phyloP scores from a whole-genome alignment of 2,113 vertebrate species.

The Mola mola region DNA sequence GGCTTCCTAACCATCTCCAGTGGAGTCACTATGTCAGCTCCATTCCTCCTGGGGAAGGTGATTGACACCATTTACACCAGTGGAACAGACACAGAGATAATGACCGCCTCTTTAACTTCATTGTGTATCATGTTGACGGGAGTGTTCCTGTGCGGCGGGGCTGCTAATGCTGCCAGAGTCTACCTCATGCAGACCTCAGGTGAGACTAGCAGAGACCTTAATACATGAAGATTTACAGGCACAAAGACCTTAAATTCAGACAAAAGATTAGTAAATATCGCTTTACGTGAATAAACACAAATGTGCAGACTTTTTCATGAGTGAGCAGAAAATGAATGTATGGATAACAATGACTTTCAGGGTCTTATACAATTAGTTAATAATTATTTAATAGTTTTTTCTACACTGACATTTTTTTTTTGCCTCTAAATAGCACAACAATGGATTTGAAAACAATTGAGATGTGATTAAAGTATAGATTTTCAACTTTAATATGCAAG shows the following conservation, averaged over 20 bases:
- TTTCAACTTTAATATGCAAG: no score
- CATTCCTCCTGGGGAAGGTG: conserved; percentile 93
- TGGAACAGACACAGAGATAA: conserved; percentile 76
- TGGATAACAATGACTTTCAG: no score
- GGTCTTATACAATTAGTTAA: no score
- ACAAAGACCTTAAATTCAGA: neutral
- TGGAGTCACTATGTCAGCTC: conserved; percentile 95
- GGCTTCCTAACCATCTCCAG: conserved; percentile 93
- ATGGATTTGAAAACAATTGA: no score
- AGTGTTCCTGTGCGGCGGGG: conserved; percentile 91
- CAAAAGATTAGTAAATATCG: neutral
- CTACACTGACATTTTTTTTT: no score
- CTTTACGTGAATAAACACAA: neutral
- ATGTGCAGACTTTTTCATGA: no score
- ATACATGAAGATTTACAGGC: neutral
- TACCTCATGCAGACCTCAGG: conserved; percentile 97
- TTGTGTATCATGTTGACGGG: conserved; percentile 88
- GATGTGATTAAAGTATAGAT: no score
- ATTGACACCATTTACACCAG: conserved; percentile 92
- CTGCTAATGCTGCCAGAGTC: conserved; percentile 90
- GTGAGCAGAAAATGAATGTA: no score
- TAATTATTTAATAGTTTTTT: no score
- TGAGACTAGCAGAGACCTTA: conserved; percentile 56
- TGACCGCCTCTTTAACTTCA: conserved; percentile 80
- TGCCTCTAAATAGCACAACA: no score